phyloP scores from a whole-genome alignment of 2,797 vertebrate species.

The Hydrocynus forskahlii region DNA sequence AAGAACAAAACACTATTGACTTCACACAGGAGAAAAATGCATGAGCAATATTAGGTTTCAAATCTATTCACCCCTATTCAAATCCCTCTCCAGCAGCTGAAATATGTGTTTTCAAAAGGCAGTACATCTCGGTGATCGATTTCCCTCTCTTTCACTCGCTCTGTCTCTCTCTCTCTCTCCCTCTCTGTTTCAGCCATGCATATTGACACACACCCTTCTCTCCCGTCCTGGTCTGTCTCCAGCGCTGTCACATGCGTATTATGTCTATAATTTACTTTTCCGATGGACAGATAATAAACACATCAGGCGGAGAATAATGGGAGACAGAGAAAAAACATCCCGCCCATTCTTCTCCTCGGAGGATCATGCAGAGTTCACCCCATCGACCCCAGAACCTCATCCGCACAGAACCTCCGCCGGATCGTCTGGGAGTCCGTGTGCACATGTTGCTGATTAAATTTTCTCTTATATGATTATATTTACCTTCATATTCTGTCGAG shows the following conservation, averaged over 20 bases:
- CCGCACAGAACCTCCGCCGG: too few species aligned
- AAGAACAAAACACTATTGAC: conserved; percentile 74
- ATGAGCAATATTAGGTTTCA: conserved; percentile 64
- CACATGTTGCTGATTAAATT: too few species aligned
- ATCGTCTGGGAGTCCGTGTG: too few species aligned
- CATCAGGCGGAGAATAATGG: neutral
- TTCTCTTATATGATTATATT: too few species aligned
- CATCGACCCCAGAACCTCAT: too few species aligned
- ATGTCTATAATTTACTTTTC: neutral
- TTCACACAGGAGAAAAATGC: conserved; percentile 72
- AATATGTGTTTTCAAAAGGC: conserved; percentile 31
- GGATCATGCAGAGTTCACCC: neutral
- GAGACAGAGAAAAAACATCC: neutral
- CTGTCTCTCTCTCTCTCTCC: neutral
- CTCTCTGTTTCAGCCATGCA: neutral
- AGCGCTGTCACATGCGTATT: neutral
- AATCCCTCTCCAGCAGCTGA: conserved; percentile 21
- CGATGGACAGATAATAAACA: conserved; percentile 5
- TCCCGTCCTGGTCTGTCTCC: conserved; percentile 35
- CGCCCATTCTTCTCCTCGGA: neutral
- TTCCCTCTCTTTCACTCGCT: too few species aligned
- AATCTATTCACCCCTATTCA: conserved; percentile 14
- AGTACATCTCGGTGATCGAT: conserved; percentile 24
- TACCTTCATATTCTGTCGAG: too few species aligned
- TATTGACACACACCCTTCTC: neutral